A percentile compares a stretch with the other conserved stretches of the same genome.
These are phyloP conservation scores for Xanthia icteritia DNA, from an alignment of 2,888 invertebrate species.

Conservation along the genomic window DNA sequence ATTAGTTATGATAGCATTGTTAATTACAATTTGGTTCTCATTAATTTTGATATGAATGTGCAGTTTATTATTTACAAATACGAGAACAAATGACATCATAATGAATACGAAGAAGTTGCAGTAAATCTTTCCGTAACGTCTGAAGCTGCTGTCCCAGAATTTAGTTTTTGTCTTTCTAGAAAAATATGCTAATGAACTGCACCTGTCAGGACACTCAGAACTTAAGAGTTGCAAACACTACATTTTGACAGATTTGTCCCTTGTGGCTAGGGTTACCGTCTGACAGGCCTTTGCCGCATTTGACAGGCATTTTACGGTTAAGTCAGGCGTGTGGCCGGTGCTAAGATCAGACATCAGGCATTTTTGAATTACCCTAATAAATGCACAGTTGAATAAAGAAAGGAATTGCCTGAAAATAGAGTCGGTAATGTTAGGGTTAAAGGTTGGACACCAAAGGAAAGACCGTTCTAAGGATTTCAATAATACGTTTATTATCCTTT, in stretches of 20 bases:
- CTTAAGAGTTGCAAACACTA: not conserved
- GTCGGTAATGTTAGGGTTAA: too few species aligned
- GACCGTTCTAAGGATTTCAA: too few species aligned
- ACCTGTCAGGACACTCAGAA: not conserved
- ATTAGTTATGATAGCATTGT: conserved; percentile 17
- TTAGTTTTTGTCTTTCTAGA: not conserved
- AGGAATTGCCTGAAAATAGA: too few species aligned
- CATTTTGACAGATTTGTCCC: not conserved
- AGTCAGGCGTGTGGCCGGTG: too few species aligned
- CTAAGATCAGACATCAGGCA: too few species aligned
- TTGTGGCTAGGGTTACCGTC: not conserved
- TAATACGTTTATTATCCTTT: too few species aligned
- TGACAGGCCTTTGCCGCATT: too few species aligned
- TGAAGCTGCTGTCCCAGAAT: not conserved
- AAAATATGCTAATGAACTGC: not conserved
- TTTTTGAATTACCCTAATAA: too few species aligned
- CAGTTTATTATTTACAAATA: not conserved
- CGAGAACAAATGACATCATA: too few species aligned
- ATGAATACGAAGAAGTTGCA: not conserved
- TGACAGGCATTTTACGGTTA: too few species aligned
- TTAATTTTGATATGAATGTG: not conserved
- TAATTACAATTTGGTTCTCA: conserved; percentile 23
- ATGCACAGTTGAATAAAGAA: too few species aligned
- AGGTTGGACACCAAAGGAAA: too few species aligned
- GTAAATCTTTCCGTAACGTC: not conserved